Percentiles rank a stretch among this genome's conserved stretches.
Evolutionary conservation across 1,140 invertebrate species (phyloP).

Genomic region (Matsumurasca onukii): DNA sequence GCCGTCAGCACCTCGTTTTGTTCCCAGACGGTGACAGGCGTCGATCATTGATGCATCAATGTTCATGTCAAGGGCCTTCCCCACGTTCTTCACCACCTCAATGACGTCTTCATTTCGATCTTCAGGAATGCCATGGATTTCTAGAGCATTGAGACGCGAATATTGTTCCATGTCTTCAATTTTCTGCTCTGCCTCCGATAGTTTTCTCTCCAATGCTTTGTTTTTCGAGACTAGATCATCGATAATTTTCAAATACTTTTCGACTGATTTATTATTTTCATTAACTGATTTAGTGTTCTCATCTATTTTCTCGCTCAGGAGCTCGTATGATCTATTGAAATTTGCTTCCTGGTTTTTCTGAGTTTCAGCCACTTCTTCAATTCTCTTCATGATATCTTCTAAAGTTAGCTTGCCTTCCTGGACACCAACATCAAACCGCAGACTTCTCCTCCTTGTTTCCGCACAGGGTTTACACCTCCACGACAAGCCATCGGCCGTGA

Average conservation of each 20-base stretch:
- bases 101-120: conserved; percentile 1
- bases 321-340: background rate
- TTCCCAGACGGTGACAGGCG: conserved; percentile 16
- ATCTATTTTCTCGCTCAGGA: background rate
- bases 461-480: no score
- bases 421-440: background rate
- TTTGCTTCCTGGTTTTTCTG: background rate
- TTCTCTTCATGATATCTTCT: background rate
- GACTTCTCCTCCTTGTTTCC: no score
- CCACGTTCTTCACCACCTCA: no score
- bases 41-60: background rate
- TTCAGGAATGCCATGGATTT: conserved; percentile 19
- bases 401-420: background rate
- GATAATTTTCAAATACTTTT: background rate
- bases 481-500: background rate
- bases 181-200: background rate
- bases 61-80: background rate
- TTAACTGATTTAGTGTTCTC: background rate
- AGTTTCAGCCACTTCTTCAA: conserved; percentile 2
- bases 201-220: background rate
- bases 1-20: background rate
- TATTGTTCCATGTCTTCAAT: conserved; percentile 3
- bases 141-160: background rate
- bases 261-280: background rate
- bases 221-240: background rate